Conservation (phyloP, 2,888 invertebrate genomes). For the Himalopsyche anomala region DNA sequence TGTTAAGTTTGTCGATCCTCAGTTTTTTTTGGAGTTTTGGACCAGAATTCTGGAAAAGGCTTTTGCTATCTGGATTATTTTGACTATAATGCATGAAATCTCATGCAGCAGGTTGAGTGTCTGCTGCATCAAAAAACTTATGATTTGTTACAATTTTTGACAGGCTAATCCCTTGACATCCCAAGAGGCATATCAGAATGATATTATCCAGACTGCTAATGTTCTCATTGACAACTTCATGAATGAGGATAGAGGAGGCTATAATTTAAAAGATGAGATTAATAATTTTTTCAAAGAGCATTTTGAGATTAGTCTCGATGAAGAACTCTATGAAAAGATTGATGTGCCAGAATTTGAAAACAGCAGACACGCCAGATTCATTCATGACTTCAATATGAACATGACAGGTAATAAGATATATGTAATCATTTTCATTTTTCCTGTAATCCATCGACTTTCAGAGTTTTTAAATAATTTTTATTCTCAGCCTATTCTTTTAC, state of each 20-base stretch:
- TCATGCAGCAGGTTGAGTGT: no score
- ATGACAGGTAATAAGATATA: constrained; percentile 74
- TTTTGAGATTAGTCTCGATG: constrained; percentile 85
- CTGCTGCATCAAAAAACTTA: no score
- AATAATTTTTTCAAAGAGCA: constrained; percentile 83
- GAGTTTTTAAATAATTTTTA: no score
- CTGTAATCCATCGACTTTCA: no score
- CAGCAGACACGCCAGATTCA: constrained; percentile 89
- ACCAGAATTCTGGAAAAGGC: no score
- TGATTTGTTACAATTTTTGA: background rate
- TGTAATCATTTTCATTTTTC: background rate
- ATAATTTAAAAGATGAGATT: background rate
- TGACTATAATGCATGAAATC: no score
- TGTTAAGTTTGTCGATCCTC: no score
- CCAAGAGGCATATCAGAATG: constrained; percentile 6
- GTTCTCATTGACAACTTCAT: background rate
- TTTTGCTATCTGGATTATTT: no score
- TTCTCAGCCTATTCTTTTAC: background rate
- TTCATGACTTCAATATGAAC: constrained; percentile 93
- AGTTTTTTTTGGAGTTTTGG: no score
- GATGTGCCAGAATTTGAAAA: constrained; percentile 90
- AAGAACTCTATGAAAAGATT: constrained; percentile 88
- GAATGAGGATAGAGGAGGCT: background rate
- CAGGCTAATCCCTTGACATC: background rate
- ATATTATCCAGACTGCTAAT: constrained; percentile 32